Evolutionary conservation across 2,113 vertebrate species (phyloP), one percentile per base, ranked within the genome.

Genomic region (Hipposideros armiger): DNA sequence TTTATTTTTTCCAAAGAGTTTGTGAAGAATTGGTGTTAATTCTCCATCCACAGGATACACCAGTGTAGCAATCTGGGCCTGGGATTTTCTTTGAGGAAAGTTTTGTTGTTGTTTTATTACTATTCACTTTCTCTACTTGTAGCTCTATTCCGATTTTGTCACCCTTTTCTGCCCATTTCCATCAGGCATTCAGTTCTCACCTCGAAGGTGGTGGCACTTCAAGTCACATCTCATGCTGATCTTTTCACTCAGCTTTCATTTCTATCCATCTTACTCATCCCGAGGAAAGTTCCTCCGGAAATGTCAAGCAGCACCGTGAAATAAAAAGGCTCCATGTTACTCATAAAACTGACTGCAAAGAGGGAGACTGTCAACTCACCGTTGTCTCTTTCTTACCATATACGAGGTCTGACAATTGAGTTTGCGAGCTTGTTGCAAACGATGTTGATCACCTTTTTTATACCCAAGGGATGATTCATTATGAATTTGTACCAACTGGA

Each of bases 201-300:
- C 0, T 26, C 58, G 28, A 64, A 50, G 83, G 15, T 4, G 47
- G 36, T 0, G n/a, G n/a, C 9, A 2, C n/a, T 13, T 28, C 32
- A 11, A 0, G 7, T 7, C 64, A 19, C 50, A 7, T 3, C 22
- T 32, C 56, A 28, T 14, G 2, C 5, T 11, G 14, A 13, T 28
- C 26, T 86, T 56, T 54, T 8, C 15, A 13, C 47, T 42, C 10
- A 9, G 0, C 11, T 56, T 20, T 72, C 50, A 20, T 11, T 19
- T 20, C 64, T 24, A 24, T 14, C 5, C 4, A 28, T 47, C 22
- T 17, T 26, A 50, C 8, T 1, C 22, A 11, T 10, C 40, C 16
- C 8, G 14, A 54, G 32, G 13, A 1, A 2, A 58, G 14, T 15
- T 42, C 15, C 19, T 4, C 67, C 20, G 0, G 36, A 58, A 72